phyloP scores from a whole-genome alignment of 1,140 invertebrate species.

The Zelostemma sp. region DNA sequence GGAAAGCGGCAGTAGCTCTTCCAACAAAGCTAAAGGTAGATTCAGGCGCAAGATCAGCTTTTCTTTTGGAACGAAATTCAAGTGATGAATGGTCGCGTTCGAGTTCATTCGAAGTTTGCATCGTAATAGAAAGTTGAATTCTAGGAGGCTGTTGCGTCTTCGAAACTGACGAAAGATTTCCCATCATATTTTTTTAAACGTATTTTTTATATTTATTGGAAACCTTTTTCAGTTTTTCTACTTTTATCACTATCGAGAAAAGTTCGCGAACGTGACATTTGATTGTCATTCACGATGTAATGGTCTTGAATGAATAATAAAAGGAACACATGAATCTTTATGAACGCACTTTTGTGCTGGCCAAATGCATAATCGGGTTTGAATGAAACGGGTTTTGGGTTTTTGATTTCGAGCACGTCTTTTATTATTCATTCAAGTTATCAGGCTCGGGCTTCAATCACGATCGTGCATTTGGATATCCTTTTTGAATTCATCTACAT shows the following conservation, averaged over 20 bases:
- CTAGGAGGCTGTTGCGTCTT: neutral
- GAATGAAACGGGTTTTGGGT: conserved; percentile 38
- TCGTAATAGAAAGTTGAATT: conserved; percentile 9
- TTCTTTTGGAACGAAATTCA: conserved; percentile 77
- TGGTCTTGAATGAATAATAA: conserved; percentile 69
- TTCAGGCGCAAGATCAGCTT: conserved; percentile 78
- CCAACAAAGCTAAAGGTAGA: conserved; percentile 77
- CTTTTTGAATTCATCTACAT: conserved; percentile 52
- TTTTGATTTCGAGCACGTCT: conserved; percentile 12
- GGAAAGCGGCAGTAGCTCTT: conserved; percentile 53
- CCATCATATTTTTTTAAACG: neutral
- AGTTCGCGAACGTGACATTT: neutral
- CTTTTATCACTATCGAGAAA: neutral
- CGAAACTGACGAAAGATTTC: neutral
- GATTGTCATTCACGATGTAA: conserved; percentile 28
- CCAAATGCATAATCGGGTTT: conserved; percentile 67
- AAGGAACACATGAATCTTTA: conserved; percentile 49
- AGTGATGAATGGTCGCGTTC: conserved; percentile 52
- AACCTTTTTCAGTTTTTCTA: neutral
- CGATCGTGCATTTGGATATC: conserved; percentile 62
- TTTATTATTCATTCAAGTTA: conserved; percentile 68
- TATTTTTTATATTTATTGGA: neutral
- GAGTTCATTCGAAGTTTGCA: conserved; percentile 32
- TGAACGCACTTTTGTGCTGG: conserved; percentile 32
- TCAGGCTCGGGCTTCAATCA: conserved; percentile 52